phyloP scores from a whole-genome alignment of 2,888 invertebrate species.

The Pimpla rufipes region DNA sequence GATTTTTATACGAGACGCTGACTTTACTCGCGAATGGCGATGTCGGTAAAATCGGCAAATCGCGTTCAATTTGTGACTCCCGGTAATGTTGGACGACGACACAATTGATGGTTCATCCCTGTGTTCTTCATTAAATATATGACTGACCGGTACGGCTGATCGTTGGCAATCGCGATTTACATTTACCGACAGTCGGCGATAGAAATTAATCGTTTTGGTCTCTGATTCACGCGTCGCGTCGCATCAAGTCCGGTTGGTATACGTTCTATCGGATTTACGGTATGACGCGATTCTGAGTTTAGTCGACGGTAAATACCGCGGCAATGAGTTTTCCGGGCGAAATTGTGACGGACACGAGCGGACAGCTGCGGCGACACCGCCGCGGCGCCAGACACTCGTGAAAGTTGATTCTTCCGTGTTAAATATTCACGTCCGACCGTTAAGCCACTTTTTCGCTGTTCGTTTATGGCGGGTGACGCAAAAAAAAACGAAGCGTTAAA shows the following conservation, averaged over 20 bases:
- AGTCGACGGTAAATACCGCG: background rate
- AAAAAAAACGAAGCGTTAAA: background rate
- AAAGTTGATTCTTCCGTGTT: constrained; percentile 34
- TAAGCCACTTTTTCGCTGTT: constrained; percentile 31
- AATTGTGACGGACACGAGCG: background rate
- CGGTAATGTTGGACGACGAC: background rate
- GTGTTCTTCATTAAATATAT: background rate
- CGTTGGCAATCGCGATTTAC: constrained; percentile 27
- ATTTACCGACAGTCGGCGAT: constrained; percentile 12
- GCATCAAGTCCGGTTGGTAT: background rate
- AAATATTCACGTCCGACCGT: constrained; percentile 46
- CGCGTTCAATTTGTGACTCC: background rate
- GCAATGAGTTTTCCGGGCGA: constrained; percentile 13
- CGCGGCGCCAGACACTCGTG: background rate
- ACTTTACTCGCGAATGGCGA: constrained; percentile 7
- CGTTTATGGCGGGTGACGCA: constrained; percentile 3
- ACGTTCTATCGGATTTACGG: constrained; percentile 19
- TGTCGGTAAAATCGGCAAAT: background rate
- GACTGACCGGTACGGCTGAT: constrained; percentile 20
- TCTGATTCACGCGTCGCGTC: background rate
- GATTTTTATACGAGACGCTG: constrained; percentile 48
- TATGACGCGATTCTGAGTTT: background rate
- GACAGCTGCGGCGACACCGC: background rate
- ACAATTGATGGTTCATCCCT: too few relatives aligned
- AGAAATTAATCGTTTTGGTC: background rate